Evolutionary conservation across 2,113 vertebrate species (phyloP), one percentile per base, ranked within the genome.

Genomic region (Corythoichthys intestinalis): DNA sequence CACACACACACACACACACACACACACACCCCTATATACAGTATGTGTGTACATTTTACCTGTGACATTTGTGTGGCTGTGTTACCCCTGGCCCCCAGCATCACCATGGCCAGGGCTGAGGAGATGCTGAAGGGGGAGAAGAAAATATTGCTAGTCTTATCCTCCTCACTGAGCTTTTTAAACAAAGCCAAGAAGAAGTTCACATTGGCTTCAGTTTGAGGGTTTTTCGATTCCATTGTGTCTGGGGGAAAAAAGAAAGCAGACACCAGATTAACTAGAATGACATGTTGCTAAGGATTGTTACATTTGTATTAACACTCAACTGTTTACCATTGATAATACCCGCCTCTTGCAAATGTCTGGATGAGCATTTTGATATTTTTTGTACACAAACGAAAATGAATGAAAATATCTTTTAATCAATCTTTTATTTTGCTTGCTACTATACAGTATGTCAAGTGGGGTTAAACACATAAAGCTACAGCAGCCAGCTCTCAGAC

Each of bases 81-180:
- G 64, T 93, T 89, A 6, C 91, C 94, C 62, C 80, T 83, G n/a
- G 94, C 86, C 5, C 95, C 95, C 73, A 95, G 46, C 41, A 91
- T 91, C 67, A 96, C 86, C 91, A 96, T 91, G 37, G 93, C 82
- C 81, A 98, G 76, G 11, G 94, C 91, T 39, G 91, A 79, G 37
- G 95, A 91, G 82, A 98, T 85, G 80, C 92, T 95, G 73, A 97
- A 66, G 0, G 95, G 93, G 2, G 94, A 95, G 60, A 83, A 94
- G 79, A 97, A 90, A 64, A 94, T 53, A 17, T 97, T 97, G 11
- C 76, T 86, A 0, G 57, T 71, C 37, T 76, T 74, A 17, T 87
- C 84, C 0, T 65, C 64, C 49, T 80, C 78, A 34, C 81, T 90
- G 65, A 97, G 79, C 71, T 92, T 92, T 80, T 84, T 88, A 76